Evolutionary conservation across 2,888 invertebrate species (phyloP).

Genomic region (Oxystoma pomonae): DNA sequence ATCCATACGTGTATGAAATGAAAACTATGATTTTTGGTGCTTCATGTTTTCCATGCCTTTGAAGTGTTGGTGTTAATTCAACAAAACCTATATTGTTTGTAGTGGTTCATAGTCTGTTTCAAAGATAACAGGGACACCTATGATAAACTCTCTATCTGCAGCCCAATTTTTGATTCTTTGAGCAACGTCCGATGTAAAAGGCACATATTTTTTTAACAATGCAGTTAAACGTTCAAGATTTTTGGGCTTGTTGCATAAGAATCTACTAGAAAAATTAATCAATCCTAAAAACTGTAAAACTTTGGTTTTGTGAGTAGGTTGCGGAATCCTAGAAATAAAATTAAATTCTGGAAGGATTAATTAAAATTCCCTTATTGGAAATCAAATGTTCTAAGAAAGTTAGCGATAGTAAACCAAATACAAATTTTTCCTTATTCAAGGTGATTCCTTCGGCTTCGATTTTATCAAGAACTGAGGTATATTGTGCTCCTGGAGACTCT

Average conservation of each 20-base stretch:
- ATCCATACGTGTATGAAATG: too few relatives aligned
- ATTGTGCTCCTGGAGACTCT: background rate
- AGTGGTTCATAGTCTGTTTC: slow-evolving; percentile 22
- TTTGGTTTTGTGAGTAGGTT: slow-evolving; percentile 5
- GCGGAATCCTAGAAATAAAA: slow-evolving; percentile 3
- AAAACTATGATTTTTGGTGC: too few relatives aligned
- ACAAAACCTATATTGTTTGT: slow-evolving; percentile 32
- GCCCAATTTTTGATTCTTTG: slow-evolving; percentile 36
- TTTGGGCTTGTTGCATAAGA: background rate
- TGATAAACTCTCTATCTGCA: slow-evolving; percentile 28
- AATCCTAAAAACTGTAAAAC: slow-evolving; percentile 9
- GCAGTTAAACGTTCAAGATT: background rate
- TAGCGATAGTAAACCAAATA: slow-evolving; percentile 1
- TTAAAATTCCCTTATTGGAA: background rate
- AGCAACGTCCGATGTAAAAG: slow-evolving; percentile 6
- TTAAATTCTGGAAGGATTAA: slow-evolving; percentile 3
- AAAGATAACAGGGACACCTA: slow-evolving; percentile 26
- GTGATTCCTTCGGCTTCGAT: slow-evolving; percentile 7
- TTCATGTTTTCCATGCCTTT: too few relatives aligned
- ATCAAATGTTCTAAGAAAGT: slow-evolving; percentile 11
- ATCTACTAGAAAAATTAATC: slow-evolving; percentile 5
- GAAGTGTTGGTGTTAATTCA: slow-evolving; percentile 32
- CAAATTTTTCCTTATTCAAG: slow-evolving; percentile 8
- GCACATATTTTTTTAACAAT: slow-evolving; percentile 12
- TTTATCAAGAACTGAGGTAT: slow-evolving; percentile 4